These are phyloP conservation scores for Azorinus chamasolen DNA, from an alignment of 2,888 invertebrate genomes.

Conservation along the genomic window DNA sequence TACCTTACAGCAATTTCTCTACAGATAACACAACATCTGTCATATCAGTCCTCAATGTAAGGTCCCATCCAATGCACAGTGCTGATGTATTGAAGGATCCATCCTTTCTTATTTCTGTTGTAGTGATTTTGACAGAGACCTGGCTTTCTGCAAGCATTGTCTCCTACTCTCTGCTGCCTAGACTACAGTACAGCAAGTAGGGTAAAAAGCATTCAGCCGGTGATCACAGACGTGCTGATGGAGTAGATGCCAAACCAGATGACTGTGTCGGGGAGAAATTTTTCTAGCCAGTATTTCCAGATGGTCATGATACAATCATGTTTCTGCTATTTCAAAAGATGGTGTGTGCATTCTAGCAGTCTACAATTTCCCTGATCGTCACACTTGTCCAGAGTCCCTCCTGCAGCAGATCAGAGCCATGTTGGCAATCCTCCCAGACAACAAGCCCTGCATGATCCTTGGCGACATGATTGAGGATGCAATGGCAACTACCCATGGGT, in stretches of 20 bases:
- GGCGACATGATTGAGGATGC: not conserved
- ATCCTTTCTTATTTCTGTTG: not conserved
- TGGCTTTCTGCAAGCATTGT: conserved; percentile 6
- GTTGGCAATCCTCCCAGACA: not conserved
- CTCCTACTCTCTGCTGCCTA: not conserved
- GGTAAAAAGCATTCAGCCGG: too few species aligned
- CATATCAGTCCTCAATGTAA: not conserved
- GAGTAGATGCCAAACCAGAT: too few species aligned
- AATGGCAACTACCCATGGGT: not conserved
- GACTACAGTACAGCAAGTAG: too few species aligned
- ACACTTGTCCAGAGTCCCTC: not conserved
- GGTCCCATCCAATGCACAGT: not conserved
- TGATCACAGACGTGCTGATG: too few species aligned
- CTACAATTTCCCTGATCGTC: too few species aligned
- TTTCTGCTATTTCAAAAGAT: too few species aligned
- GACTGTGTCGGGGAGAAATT: too few species aligned
- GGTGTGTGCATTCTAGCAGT: too few species aligned
- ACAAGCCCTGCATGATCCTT: not conserved
- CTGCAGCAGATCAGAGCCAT: not conserved
- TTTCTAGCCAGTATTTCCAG: too few species aligned
- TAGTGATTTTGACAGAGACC: conserved; percentile 16
- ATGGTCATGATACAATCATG: too few species aligned
- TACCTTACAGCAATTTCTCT: not conserved
- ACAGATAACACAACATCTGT: too few species aligned
- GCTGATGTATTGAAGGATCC: conserved; percentile 9